Base-by-base conservation (phyloP, 2,797 vertebrate species). In the Halcyon chelicuti region DNA sequence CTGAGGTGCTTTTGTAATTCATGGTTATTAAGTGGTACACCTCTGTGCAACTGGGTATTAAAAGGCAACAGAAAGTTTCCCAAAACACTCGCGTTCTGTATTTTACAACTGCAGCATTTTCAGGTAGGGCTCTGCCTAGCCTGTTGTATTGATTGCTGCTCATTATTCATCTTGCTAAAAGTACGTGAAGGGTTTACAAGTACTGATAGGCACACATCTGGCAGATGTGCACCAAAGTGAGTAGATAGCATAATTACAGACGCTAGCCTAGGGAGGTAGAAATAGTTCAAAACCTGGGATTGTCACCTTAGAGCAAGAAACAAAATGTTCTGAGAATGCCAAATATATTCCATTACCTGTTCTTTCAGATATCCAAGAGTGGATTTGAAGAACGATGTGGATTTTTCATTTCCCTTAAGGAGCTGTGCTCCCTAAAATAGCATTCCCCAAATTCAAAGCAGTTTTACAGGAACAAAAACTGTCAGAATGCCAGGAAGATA, bases 381-480 rank as follows among this genome's bases (percentile, higher is more conserved):
- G 4, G 21, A 66, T 73, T 57, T 95, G 71, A 81, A 75, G 28
- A 93, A 79, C 0, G 1, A 55, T 15, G 39, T 33, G 31, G 37
- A 90, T 65, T 94, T 91, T 83, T 93, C 18, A 71, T 77, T 84
- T 91, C 44, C 28, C 13, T 92, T 58, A 89, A 11, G 31, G 67
- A 93, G 20, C 8, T 76, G 7, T 46, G 33, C 4, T 37, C 76
- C 44, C 28, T 66, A 57, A 90, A 95, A 55, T n/a, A 63, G 37
- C 2, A 73, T 31, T 67, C 72, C 20, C 9, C 55, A 70, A 78
- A 71, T 46, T 73, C 67, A 90, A 83, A 86, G 83, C 14, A 28
- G 31, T 39, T 92, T 66, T 68, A 90, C 57, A 90, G 29, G 26
- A 77, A 73, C 2, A 71, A 93, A 84, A 76, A 25, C 33, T 28